Base-by-base conservation (phyloP, 2,797 vertebrate genomes). In the Macroramphosus scolopax region DNA sequence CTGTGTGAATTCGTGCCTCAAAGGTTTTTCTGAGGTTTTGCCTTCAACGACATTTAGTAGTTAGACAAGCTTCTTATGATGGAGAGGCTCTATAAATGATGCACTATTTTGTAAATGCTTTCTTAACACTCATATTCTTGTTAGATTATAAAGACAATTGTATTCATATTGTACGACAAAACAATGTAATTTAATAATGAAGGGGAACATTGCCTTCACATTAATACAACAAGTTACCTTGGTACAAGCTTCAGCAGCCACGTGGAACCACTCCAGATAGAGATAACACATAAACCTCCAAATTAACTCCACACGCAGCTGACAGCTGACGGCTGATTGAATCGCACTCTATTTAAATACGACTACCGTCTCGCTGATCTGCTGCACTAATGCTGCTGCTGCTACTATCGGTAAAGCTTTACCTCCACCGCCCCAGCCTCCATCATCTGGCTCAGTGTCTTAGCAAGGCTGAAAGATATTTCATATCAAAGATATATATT, bases 1-100 rank as follows among this genome's bases (percentile, higher is more conserved):
- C 56, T 32, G 39, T 67, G 51, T 53, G 28, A 54, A 43, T 40
- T 36, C 31, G 2, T 40, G 43, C 52, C 28, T 66, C 43, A 41
- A 43, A 60, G 63, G 43, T 72, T 28, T 36, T 51, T 38, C 15
- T 15, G 10, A 26, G 20, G 1, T 49, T 68, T 65, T 60, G 12
- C 14, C 18, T 29, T 13, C 14, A 14, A 2, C 2, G 17, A 42
- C 32, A 41, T 39, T 16, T 5, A 31, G n/a, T 35, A 8, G 11
- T 41, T 39, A 36, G 40, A 51, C 33, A 38, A 31, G 30, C 15
- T 38, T 44, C 8, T 17, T 39, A 35, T 15, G 40, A 6, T 8
- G 29, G 35, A 32, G 25, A 11, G 29, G 29, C 5, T 12, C 32
- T 14, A n/a, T 36, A 26, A 18, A 16, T 50, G 14, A 25, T 22